These are phyloP conservation scores for Patella vulgata DNA, from an alignment of 1,140 invertebrate genomes.

Conservation along the genomic window DNA sequence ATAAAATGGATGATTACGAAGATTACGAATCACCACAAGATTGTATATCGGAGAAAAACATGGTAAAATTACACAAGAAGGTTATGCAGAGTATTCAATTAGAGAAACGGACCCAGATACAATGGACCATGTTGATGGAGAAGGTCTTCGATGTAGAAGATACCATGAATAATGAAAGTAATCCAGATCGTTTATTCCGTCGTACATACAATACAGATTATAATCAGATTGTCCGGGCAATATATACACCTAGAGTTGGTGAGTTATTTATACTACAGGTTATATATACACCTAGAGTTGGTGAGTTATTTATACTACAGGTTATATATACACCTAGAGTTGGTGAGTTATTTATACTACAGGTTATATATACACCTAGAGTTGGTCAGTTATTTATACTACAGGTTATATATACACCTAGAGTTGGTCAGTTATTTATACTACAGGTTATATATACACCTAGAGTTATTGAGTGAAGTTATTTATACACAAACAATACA, in stretches of 20 bases:
- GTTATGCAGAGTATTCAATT: constrained; percentile 66
- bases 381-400: no score
- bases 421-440: constrained; percentile 43
- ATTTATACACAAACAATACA: constrained; percentile 45
- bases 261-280: constrained; percentile 8
- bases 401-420: constrained; percentile 49
- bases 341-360: constrained; percentile 37
- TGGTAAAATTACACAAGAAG: constrained; percentile 78
- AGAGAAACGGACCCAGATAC: constrained; percentile 80
- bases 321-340: constrained; percentile 52
- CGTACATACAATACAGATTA: constrained; percentile 11
- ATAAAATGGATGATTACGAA: constrained; percentile 61
- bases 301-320: no score
- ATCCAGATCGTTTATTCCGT: constrained; percentile 61
- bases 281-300: neutral
- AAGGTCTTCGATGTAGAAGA: constrained; percentile 84
- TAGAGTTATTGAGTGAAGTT: no score
- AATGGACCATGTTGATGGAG: constrained; percentile 89
- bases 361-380: neutral
- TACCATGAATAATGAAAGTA: constrained; percentile 81
- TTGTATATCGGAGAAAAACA: constrained; percentile 65
- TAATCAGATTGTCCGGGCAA: constrained; percentile 20
- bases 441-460: neutral
- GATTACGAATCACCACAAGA: constrained; percentile 77
- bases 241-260: constrained; percentile 59